A percentile compares a stretch with the other conserved stretches of the same genome.
phyloP scores from a whole-genome alignment of 1,140 invertebrate species.

The Geopemphigus sp. region DNA sequence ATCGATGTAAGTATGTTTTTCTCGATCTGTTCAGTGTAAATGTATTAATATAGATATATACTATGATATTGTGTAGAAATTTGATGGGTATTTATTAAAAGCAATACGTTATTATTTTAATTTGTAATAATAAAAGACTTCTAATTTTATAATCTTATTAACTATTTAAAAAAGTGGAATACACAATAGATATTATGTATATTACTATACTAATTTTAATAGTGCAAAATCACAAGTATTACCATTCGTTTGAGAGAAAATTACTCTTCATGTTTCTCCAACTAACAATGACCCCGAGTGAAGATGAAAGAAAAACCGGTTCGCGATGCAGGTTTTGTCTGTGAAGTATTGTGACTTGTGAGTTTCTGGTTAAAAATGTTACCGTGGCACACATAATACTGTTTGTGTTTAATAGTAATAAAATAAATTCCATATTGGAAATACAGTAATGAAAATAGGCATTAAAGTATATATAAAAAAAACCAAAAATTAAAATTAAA shows the following conservation, averaged over 20 bases:
- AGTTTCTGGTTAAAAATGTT: constrained; percentile 46
- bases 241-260: constrained; percentile 6
- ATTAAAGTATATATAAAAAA: too few relatives aligned
- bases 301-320: constrained; percentile 46
- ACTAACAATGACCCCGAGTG: constrained; percentile 44
- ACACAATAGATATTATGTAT: background rate
- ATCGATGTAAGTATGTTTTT: too few relatives aligned
- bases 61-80: too few relatives aligned
- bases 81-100: background rate
- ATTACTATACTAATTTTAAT: background rate
- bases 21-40: too few relatives aligned
- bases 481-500: too few relatives aligned
- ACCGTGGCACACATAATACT: constrained; percentile 1
- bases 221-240: background rate
- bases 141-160: background rate
- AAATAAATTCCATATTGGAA: background rate
- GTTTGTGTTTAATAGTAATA: constrained; percentile 7
- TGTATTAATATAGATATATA: too few relatives aligned
- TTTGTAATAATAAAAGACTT: background rate
- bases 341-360: constrained; percentile 44
- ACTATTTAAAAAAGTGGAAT: background rate
- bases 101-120: background rate
- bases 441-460: too few relatives aligned
- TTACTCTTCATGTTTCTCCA: constrained; percentile 26
- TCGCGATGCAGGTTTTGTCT: constrained; percentile 41